These are phyloP conservation scores for Apotomis turbidana DNA, from an alignment of 2,888 invertebrate species.

Conservation along the genomic window DNA sequence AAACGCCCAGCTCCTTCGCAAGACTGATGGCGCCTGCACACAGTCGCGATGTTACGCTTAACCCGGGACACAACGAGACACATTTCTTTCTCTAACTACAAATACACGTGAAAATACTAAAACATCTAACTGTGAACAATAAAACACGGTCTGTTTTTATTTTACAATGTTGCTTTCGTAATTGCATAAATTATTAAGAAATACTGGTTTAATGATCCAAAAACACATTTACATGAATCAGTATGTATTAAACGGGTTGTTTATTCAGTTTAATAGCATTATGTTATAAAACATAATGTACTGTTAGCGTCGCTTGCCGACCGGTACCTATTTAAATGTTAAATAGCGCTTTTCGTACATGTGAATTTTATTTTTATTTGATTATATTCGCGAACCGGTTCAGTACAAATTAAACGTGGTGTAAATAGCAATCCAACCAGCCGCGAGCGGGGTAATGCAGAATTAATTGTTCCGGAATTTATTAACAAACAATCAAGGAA, in stretches of 20 bases:
- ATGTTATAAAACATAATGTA: constrained; percentile 38
- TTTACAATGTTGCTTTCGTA: constrained; percentile 12
- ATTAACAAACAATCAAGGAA: constrained; percentile 13
- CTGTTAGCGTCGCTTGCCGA: constrained; percentile 33
- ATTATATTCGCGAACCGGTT: constrained; percentile 27
- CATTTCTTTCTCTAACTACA: constrained; percentile 1
- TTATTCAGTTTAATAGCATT: constrained; percentile 37
- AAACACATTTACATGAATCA: constrained; percentile 27
- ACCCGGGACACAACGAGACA: constrained; percentile 25
- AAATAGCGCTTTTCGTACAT: constrained; percentile 15
- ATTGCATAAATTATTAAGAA: constrained; percentile 28
- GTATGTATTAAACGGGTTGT: constrained; percentile 27
- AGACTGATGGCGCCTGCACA: constrained; percentile 18
- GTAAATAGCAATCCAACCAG: constrained; percentile 16
- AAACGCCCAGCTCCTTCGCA: constrained; percentile 25
- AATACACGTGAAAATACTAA: not conserved
- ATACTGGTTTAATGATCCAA: constrained; percentile 26
- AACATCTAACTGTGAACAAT: not conserved
- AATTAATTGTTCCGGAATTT: constrained; percentile 18
- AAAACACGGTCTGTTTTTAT: too few species aligned
- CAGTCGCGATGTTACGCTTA: constrained; percentile 25
- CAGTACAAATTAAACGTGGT: constrained; percentile 13
- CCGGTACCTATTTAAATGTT: constrained; percentile 23
- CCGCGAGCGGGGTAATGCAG: constrained; percentile 8
- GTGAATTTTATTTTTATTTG: constrained; percentile 35